phyloP scores from a whole-genome alignment of 2,113 vertebrate species.

The Emydura subglobosa region DNA sequence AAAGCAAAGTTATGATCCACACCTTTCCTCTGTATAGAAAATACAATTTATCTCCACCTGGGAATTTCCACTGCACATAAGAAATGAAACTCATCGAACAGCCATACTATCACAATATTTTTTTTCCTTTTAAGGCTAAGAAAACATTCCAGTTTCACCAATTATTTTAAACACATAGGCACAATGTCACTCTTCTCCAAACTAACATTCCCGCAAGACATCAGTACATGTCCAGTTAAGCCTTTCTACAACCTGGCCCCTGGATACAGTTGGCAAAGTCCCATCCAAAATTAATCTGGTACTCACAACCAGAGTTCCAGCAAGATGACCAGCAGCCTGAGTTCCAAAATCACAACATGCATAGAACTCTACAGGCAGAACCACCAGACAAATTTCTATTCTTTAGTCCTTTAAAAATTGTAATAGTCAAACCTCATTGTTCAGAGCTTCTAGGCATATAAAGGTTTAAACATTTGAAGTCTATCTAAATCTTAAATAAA shows the following conservation, averaged over 20 bases:
- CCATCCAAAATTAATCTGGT: neutral
- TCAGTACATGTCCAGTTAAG: slow-evolving; percentile 42
- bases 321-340: neutral
- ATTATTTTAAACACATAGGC: slow-evolving; percentile 39
- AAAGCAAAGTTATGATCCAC: slow-evolving; percentile 50
- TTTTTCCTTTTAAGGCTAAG: slow-evolving; percentile 75
- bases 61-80: slow-evolving; percentile 50
- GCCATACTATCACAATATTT: slow-evolving; percentile 64
- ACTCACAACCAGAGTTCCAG: neutral
- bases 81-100: slow-evolving; percentile 56
- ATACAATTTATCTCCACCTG: slow-evolving; percentile 64
- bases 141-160: slow-evolving; percentile 64
- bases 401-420: neutral
- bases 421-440: neutral
- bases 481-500: neutral
- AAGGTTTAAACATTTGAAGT: neutral
- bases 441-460: neutral
- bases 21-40: slow-evolving; percentile 65
- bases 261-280: slow-evolving; percentile 3
- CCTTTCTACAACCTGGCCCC: slow-evolving; percentile 19
- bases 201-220: slow-evolving; percentile 40
- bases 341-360: neutral
- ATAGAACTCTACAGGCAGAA: neutral
- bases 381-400: accelerated
- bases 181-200: slow-evolving; percentile 30